Percentiles rank a stretch among this genome's conserved stretches.
Conservation (phyloP, 2,797 vertebrate species). For the Cuniculus paca region DNA sequence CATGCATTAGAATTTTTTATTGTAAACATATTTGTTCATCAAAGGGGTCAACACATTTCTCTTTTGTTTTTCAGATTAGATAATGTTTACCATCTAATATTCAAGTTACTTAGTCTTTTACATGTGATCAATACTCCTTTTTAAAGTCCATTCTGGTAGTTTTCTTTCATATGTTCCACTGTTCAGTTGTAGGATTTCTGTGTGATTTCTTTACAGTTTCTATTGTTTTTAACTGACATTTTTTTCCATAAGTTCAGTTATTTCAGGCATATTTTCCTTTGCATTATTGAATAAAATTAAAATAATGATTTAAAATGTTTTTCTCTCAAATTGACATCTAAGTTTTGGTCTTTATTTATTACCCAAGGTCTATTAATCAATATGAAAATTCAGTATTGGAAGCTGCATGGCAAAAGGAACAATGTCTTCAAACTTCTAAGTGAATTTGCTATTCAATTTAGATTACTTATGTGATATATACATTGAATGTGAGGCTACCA, state of each 20-base stretch:
- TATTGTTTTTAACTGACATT: not conserved
- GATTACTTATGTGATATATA: not conserved
- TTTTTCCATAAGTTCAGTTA: not conserved
- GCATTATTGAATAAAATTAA: not conserved
- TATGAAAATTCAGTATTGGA: not conserved
- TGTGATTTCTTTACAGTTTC: not conserved
- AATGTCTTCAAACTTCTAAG: not conserved
- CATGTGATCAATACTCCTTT: not conserved
- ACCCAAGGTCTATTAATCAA: not conserved
- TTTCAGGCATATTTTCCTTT: not conserved
- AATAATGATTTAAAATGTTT: not conserved
- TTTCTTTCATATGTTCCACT: not conserved
- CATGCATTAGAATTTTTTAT: not conserved
- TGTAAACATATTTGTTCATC: not conserved
- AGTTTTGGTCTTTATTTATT: not conserved
- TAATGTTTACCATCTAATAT: not conserved
- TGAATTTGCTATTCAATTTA: not conserved
- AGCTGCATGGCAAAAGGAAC: not conserved
- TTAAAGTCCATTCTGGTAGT: not conserved
- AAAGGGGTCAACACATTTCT: not conserved
- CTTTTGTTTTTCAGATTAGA: not conserved
- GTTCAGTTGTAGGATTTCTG: not conserved
- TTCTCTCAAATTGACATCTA: not conserved
- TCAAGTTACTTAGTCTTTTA: not conserved
- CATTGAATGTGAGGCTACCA: not conserved